Base-by-base conservation (phyloP, 2,888 invertebrate species). In the Calameuta pallipes region DNA sequence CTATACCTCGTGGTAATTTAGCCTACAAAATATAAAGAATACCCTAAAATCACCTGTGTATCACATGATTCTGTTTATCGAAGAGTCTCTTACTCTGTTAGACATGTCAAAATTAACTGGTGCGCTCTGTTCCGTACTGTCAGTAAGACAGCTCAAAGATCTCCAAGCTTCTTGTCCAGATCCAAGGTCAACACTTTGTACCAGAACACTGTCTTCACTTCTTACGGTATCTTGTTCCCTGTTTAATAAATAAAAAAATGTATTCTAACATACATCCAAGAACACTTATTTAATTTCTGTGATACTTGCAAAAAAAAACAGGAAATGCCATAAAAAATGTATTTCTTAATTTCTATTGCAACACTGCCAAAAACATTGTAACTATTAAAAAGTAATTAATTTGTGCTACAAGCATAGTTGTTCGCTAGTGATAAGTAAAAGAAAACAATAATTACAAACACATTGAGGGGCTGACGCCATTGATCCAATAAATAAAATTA, bases 1-100 rank as follows among this genome's bases (percentile, higher is more conserved):
- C 97, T 85, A 99, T 98, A 75, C 99, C 99, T 77, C 98, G 94
- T 0, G 99, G 99, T 74, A 99, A 93, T 91, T 98, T 98, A 0
- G 99, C 98, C 96, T 96, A 88, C 34, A 82, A 74, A 12, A 74
- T 37, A 35, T 71, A 80, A 34, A 80, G 15, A 13, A 37, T 34
- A 37, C 41, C 31, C 4, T 70, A 12, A 56, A 78, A 75, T 31
- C 34, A 73, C 73, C 73, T 92, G 80, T 9, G 6, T 15, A 23
- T 71, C 80, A 81, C 73, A 70, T 74, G 81, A 81, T 71, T 33
- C 3, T 75, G 0, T 74, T 13, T 30, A 34, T 74, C 6, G 56
- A 73, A 31, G 56, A 33, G 9, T 34, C 33, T 74, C 93, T 91
- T 89, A 96, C 97, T 88, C 98, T 94, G 92, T 98, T 98, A 79